These are phyloP conservation scores for Notodonta dromedarius DNA, from an alignment of 2,888 invertebrate species.

Conservation along the genomic window DNA sequence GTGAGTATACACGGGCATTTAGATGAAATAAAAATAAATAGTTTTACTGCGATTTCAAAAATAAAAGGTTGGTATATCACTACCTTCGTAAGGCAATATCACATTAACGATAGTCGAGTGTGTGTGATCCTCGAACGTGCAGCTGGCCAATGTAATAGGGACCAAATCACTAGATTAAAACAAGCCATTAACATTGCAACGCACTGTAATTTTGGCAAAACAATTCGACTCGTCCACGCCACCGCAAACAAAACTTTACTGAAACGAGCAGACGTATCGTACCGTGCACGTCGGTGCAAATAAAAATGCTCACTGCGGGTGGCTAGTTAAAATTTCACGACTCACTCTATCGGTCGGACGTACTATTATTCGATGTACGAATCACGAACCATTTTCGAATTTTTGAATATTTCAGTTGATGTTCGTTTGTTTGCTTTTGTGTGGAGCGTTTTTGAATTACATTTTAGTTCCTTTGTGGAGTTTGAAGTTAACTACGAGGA, in stretches of 20 bases:
- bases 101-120: too few relatives aligned
- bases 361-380: constrained; percentile 45
- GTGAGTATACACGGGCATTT: too few relatives aligned
- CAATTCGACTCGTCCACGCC: constrained; percentile 37
- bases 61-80: too few relatives aligned
- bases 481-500: too few relatives aligned
- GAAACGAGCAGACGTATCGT: constrained; percentile 34
- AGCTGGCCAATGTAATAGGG: neutral
- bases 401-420: constrained; percentile 49
- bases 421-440: constrained; percentile 17
- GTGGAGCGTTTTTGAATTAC: neutral
- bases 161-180: neutral
- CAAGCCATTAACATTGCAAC: constrained; percentile 40
- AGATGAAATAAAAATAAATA: too few relatives aligned
- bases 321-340: constrained; percentile 71
- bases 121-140: too few relatives aligned
- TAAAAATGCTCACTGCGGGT: constrained; percentile 56
- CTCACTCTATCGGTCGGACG: constrained; percentile 45
- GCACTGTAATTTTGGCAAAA: constrained; percentile 46
- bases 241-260: constrained; percentile 35
- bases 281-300: constrained; percentile 62
- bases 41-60: too few relatives aligned
- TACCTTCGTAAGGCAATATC: too few relatives aligned
- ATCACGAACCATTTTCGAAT: constrained; percentile 39
- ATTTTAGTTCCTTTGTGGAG: neutral